Conservation (phyloP, 2,888 invertebrate species). For the Caenorhabditis drosophilae region DNA sequence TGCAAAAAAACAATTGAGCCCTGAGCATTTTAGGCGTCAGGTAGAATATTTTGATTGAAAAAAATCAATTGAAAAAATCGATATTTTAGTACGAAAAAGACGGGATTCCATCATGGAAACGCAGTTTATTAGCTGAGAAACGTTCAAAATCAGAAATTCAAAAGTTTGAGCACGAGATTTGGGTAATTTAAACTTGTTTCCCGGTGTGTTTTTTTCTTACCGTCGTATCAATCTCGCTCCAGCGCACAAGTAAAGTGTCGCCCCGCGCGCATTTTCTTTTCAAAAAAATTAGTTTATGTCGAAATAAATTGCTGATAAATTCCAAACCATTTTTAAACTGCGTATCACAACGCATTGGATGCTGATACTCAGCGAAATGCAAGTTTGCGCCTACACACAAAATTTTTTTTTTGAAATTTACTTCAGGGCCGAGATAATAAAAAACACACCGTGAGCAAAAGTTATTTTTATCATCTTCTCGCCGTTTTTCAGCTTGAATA, state of each 20-base stretch:
- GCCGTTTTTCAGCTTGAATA: background rate
- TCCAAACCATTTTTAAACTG: conserved; percentile 23
- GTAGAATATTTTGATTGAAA: background rate
- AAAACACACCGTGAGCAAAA: too few species aligned
- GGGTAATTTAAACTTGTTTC: conserved; percentile 23
- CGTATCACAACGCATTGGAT: too few species aligned
- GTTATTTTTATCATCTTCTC: too few species aligned
- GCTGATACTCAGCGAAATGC: too few species aligned
- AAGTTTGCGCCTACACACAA: too few species aligned
- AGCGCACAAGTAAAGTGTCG: too few species aligned
- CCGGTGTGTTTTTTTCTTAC: too few species aligned
- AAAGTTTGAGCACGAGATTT: conserved; percentile 29
- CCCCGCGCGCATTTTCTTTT: too few species aligned
- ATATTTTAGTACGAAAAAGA: conserved; percentile 14
- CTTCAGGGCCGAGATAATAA: background rate
- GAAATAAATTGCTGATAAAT: too few species aligned
- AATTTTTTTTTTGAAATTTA: background rate
- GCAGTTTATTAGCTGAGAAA: conserved; percentile 35
- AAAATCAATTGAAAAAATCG: background rate
- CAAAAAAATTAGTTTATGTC: too few species aligned
- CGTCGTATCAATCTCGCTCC: too few species aligned
- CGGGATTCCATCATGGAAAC: conserved; percentile 37
- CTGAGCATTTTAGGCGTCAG: conserved; percentile 21
- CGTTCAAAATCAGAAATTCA: conserved; percentile 26
- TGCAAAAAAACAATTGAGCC: conserved; percentile 20